Evolutionary conservation across 2,113 vertebrate genomes (phyloP).

Genomic region (Platichthys stellatus): DNA sequence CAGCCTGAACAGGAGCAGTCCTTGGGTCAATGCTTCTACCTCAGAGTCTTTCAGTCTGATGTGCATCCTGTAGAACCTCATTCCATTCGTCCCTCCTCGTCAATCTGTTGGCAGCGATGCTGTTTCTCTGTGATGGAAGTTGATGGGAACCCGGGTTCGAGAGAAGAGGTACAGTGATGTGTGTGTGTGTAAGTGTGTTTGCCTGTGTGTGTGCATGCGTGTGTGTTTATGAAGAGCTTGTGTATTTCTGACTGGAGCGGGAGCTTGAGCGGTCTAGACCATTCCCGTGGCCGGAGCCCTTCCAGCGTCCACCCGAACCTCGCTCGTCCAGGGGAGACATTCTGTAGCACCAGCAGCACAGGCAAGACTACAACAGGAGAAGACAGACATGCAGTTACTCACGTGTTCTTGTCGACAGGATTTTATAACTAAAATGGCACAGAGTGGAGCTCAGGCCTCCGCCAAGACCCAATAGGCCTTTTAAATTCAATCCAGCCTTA

Average conservation of each 20-base stretch:
- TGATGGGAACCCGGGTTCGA: conserved; percentile 19
- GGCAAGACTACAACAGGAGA: conserved; percentile 83
- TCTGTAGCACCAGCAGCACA: conserved; percentile 93
- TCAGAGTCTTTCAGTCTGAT: conserved; percentile 14
- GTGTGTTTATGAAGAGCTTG: conserved; percentile 83
- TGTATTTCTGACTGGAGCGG: conserved; percentile 87
- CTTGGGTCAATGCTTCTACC: conserved; percentile 16
- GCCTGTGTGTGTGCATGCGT: not conserved
- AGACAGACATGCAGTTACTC: conserved; percentile 18
- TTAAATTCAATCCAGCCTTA: not conserved
- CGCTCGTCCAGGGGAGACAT: conserved; percentile 82
- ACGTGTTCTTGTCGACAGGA: not conserved
- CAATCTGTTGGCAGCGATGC: not conserved
- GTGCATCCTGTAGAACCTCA: conserved; percentile 1
- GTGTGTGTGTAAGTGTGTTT: not conserved
- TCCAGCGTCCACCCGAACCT: conserved; percentile 85
- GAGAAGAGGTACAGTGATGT: conserved; percentile 7
- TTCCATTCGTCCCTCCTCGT: conserved; percentile 7
- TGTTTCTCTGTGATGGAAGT: conserved; percentile 20
- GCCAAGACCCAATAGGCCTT: not conserved
- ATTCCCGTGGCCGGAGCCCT: conserved; percentile 85
- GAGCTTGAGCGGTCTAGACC: conserved; percentile 89
- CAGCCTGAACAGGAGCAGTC: conserved; percentile 32
- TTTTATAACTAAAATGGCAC: not conserved
- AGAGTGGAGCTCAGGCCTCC: not conserved